Base-by-base conservation (phyloP, 2,888 invertebrate genomes). In the Tipula helvola region DNA sequence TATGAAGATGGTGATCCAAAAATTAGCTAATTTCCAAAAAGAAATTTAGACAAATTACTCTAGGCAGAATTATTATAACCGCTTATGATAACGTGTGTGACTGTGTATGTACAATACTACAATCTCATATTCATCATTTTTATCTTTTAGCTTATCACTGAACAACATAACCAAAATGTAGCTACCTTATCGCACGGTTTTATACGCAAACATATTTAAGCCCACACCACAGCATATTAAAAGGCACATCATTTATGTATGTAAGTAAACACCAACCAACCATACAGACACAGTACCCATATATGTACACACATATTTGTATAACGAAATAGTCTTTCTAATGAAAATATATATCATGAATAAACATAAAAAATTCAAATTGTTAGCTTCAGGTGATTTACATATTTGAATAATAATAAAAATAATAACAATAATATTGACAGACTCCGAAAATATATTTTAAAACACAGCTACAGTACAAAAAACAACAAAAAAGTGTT, bases 281-380 rank as follows among this genome's bases (percentile, higher is more conserved):
- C 52, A 12, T 16, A 39, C 5, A 28, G 1, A 28, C 28, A 28
- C 28, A 28, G 28, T 2, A 28, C 28, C 1, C 28, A 28, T 2
- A 10, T 28, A 71, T 3, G n/a, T n/a, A n/a, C n/a, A n/a, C n/a
- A 71, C 10, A 71, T 8, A 71, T 12, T 71, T 71, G 10, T 28
- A 18, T 16, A 57, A n/a, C 18, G 16, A 71, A 71, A 71, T 28
- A 71, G 71, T 71, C 71, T 71, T 71, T 28, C 71, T 71, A 71
- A 71, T 71, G 71, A 71, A 71, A 71, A 71, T 71, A 71, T 71
- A 10, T n/a, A 71, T 71, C 71, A 71, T 71, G 71, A 71, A 71
- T 71, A 71, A 71, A 71, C 71, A 71, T 71, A 71, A 71, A 71
- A 71, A 71, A 71, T 71, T 71, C 71, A 71, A 71, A 71, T 71